phyloP scores from a whole-genome alignment of 2,888 invertebrate genomes.

The Cheilosia scutellata region DNA sequence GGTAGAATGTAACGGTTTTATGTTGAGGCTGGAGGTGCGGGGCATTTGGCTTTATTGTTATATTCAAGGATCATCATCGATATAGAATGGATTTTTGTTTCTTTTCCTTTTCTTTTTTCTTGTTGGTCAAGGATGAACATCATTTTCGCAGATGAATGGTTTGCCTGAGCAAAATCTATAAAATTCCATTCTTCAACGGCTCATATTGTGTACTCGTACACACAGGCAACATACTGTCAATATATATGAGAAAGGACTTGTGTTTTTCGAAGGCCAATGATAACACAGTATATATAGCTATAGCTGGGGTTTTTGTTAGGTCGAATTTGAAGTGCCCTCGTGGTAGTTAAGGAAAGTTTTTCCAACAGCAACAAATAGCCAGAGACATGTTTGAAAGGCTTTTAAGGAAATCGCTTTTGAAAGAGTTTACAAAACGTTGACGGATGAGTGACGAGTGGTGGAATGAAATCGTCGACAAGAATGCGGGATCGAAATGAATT shows the following conservation, averaged over 20 bases:
- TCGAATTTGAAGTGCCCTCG: conserved; percentile 37
- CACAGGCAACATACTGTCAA: neutral
- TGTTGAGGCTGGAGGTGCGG: conserved; percentile 5
- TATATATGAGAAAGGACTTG: conserved; percentile 1
- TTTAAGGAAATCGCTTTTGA: conserved; percentile 61
- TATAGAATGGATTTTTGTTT: conserved; percentile 51
- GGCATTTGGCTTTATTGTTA: conserved; percentile 62
- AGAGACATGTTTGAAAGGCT: conserved; percentile 65
- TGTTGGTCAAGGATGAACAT: conserved; percentile 67
- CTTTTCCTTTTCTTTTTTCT: conserved; percentile 8
- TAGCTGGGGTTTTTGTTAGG: conserved; percentile 29
- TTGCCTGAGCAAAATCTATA: conserved; percentile 46
- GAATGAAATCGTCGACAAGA: conserved; percentile 38
- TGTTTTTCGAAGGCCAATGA: conserved; percentile 28
- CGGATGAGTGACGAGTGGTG: conserved; percentile 65
- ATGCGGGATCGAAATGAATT: conserved; percentile 49
- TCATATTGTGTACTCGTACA: conserved; percentile 25
- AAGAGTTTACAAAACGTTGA: conserved; percentile 48
- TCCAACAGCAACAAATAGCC: conserved; percentile 44
- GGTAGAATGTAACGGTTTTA: conserved; percentile 47
- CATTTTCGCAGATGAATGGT: conserved; percentile 62
- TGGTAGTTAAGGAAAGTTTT: conserved; percentile 4
- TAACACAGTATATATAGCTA: conserved; percentile 15
- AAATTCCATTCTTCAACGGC: conserved; percentile 30
- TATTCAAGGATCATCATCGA: conserved; percentile 66